These are phyloP conservation scores for Pristiophorus japonicus DNA, from an alignment of 2,113 vertebrate species.

Conservation along the genomic window DNA sequence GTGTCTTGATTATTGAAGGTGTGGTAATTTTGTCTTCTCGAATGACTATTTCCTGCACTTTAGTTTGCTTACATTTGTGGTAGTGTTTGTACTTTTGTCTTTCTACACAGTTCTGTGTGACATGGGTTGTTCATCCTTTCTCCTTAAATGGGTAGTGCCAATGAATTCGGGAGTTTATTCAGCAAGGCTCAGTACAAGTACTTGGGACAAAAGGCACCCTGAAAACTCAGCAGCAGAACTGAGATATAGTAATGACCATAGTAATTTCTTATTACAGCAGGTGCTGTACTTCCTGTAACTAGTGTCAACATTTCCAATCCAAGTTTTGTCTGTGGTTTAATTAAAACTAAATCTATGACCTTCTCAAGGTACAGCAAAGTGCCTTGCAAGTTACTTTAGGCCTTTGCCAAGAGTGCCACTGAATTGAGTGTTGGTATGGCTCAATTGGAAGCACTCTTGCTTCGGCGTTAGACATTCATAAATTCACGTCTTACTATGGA, in stretches of 20 bases:
- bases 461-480: not conserved
- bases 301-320: not conserved
- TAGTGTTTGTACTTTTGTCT: not conserved
- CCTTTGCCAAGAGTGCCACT: not conserved
- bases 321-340: not conserved
- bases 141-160: not conserved
- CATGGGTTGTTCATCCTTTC: not conserved
- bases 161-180: not conserved
- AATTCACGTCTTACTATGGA: not conserved
- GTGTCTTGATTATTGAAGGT: conserved; percentile 12
- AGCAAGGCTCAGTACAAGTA: not conserved
- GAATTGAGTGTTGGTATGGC: not conserved
- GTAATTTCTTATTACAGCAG: not conserved
- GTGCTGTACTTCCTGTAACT: not conserved
- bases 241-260: not conserved
- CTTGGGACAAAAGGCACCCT: not conserved
- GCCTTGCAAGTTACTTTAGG: not conserved
- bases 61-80: not conserved
- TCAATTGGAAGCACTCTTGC: not conserved
- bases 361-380: not conserved
- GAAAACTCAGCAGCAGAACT: not conserved
- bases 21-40: not conserved
- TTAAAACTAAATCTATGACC: not conserved
- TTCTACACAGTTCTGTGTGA: not conserved
- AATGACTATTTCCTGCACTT: not conserved